Evolutionary conservation across 2,888 invertebrate genomes (phyloP), one percentile per base, ranked within the genome.

Genomic region (Boloria euphrosyne): DNA sequence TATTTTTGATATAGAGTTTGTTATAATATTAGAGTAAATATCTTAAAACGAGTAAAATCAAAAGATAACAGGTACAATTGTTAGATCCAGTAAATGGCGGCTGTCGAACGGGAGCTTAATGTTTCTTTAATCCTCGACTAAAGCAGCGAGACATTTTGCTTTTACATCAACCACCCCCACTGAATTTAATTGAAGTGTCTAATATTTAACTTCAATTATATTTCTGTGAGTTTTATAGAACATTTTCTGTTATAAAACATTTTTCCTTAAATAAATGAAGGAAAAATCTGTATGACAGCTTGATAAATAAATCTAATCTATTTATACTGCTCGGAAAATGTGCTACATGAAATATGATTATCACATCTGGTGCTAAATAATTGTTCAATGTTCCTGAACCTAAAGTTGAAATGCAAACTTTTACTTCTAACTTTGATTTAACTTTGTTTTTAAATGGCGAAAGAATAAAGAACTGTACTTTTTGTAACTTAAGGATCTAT

Each of bases 181-280:
- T 67, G 79, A 82, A 85, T 89, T 89, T 86, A 89, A 88, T 89
- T 87, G 87, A 85, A 80, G 77, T 76, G 74, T 75, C 80, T 79
- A 83, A 85, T 82, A 85, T 82, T 86, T 85, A 78, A 86, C 85
- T 85, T 86, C 79, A 81, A 81, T 80, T 85, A 86, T 89, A 84
- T 88, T 75, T 72, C 67, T 68, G 43, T 57, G 51, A n/a, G 50
- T 46, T 18, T 27, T 44, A 55, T 55, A 50, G 44, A 46, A 22
- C n/a, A 55, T 61, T 16, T 50, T 49, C 18, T 50, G 14, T 1
- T 6, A 43, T 43, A 17, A 38, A 43, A 2, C 22, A 22, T 22
- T 38, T 38, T 38, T 38, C 31, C 10, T 38, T 38, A 38, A 38
- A 38, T 38, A 38, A 38, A 10, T 38, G 10, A 38, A 38, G 27